Evolutionary conservation across 2,888 invertebrate species (phyloP).

Genomic region (Synanthedon myopaeformis): DNA sequence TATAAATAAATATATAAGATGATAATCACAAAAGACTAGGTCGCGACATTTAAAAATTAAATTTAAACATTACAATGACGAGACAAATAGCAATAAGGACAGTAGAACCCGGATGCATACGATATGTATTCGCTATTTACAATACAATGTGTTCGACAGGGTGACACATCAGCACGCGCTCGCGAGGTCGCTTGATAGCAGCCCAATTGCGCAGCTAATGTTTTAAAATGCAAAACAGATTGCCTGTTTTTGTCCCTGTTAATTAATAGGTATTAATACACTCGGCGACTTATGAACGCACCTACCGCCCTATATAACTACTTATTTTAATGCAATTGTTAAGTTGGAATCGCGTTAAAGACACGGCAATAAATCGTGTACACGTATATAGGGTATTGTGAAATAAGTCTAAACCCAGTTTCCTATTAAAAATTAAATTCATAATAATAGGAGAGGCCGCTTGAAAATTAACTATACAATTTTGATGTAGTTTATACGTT

Average conservation of each 20-base stretch:
- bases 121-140: conserved; percentile 18
- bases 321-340: conserved; percentile 8
- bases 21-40: not conserved
- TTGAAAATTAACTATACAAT: no score
- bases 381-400: no score
- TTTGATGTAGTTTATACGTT: no score
- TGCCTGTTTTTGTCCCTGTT: conserved; percentile 9
- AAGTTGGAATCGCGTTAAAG: no score
- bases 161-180: conserved; percentile 29
- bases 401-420: no score
- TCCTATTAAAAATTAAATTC: no score
- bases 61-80: conserved; percentile 27
- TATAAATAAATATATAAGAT: not conserved
- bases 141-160: conserved; percentile 22
- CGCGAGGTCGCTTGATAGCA: conserved; percentile 30
- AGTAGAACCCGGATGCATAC: conserved; percentile 37
- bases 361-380: no score
- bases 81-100: conserved; percentile 30
- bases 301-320: conserved; percentile 21
- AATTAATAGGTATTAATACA: conserved; percentile 9
- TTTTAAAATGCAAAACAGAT: conserved; percentile 22
- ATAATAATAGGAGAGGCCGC: no score
- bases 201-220: conserved; percentile 39
- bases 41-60: conserved; percentile 11
- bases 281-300: conserved; percentile 16